Evolutionary conservation across 2,113 vertebrate species (phyloP).

Genomic region (Catagonus wagneri): DNA sequence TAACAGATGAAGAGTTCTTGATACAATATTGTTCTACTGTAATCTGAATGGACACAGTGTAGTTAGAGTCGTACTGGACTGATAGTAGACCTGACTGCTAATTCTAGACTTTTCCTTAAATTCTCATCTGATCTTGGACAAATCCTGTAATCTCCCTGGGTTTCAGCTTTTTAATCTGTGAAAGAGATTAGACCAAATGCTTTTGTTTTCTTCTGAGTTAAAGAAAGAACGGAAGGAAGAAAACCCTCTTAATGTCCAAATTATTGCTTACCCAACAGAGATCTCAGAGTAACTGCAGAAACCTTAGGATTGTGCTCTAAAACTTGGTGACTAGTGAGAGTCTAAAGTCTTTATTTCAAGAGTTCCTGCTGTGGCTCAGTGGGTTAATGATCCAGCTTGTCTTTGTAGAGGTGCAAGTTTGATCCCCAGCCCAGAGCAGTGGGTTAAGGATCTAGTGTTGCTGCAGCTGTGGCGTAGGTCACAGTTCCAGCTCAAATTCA

Average conservation of each 20-base stretch:
- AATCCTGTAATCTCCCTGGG: not conserved
- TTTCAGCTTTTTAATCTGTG: slow-evolving; percentile 34
- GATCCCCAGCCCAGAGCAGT: too few species aligned
- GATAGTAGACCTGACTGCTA: not conserved
- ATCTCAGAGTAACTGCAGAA: not conserved
- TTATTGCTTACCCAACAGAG: not conserved
- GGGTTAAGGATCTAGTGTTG: too few species aligned
- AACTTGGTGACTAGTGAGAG: not conserved
- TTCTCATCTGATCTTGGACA: not conserved
- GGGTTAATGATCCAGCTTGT: too few species aligned
- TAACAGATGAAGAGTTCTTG: slow-evolving; percentile 70
- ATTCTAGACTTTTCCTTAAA: slow-evolving; percentile 17
- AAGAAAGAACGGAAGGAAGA: not conserved
- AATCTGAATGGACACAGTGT: not conserved
- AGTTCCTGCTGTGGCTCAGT: not conserved
- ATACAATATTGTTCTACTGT: not conserved
- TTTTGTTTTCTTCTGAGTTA: not conserved
- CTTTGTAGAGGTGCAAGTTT: too few species aligned
- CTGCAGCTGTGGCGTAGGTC: too few species aligned
- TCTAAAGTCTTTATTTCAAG: slow-evolving; percentile 32
- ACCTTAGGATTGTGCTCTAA: slow-evolving; percentile 29
- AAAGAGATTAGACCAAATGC: not conserved
- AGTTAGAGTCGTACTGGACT: not conserved
- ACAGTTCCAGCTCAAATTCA: too few species aligned
- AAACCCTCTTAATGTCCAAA: not conserved